A percentile compares a stretch with the other conserved stretches of the same genome.
Evolutionary conservation across 2,888 invertebrate species (phyloP).

Genomic region (Achlya flavicornis): DNA sequence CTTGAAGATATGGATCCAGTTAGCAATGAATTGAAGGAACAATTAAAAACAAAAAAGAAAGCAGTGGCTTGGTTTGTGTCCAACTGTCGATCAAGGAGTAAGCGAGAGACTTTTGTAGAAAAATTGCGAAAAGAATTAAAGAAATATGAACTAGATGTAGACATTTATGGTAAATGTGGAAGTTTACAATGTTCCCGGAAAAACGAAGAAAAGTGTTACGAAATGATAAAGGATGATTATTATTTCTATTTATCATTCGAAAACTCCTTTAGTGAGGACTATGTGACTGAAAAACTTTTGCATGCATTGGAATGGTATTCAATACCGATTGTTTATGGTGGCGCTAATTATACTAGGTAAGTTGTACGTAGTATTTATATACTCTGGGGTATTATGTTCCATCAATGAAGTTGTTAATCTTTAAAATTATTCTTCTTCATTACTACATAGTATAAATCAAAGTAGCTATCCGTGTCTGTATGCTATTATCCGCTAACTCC

Average conservation of each 20-base stretch:
- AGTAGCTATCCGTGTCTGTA: no score
- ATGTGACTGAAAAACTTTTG: slow-evolving; percentile 44
- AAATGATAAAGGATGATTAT: slow-evolving; percentile 45
- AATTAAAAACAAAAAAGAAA: slow-evolving; percentile 22
- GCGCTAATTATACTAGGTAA: slow-evolving; percentile 56
- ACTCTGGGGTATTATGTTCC: slow-evolving; percentile 8
- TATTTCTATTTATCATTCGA: slow-evolving; percentile 62
- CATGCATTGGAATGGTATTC: slow-evolving; percentile 63
- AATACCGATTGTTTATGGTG: slow-evolving; percentile 86
- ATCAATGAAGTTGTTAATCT: no score
- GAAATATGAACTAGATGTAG: slow-evolving; percentile 40
- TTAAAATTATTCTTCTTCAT: no score
- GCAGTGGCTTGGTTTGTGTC: slow-evolving; percentile 58
- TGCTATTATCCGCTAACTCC: no score
- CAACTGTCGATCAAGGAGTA: slow-evolving; percentile 48
- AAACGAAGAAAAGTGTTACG: slow-evolving; percentile 33
- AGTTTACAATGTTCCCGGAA: slow-evolving; percentile 31
- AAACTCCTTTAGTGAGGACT: slow-evolving; percentile 55
- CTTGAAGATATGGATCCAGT: slow-evolving; percentile 46
- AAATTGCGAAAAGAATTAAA: slow-evolving; percentile 35
- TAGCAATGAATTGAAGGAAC: slow-evolving; percentile 19
- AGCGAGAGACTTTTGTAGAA: slow-evolving; percentile 38
- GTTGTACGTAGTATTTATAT: no score
- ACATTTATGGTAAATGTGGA: slow-evolving; percentile 52
- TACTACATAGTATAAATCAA: no score